A percentile compares a stretch with the other conserved stretches of the same genome.
These are phyloP conservation scores for Etheostoma nigrum DNA, from an alignment of 2,797 vertebrate genomes.

Conservation along the genomic window DNA sequence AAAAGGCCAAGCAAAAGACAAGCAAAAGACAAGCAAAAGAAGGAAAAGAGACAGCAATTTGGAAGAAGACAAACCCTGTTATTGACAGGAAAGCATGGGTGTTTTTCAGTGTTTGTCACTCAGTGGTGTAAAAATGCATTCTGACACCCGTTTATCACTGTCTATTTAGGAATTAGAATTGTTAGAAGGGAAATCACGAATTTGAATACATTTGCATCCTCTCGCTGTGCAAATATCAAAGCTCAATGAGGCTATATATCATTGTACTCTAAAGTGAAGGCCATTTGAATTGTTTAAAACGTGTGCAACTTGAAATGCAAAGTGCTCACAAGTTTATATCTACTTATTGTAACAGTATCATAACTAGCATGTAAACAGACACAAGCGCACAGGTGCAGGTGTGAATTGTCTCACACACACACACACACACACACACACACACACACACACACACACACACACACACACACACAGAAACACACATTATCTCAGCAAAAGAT, in stretches of 20 bases:
- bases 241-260: constrained; percentile 49
- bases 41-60: constrained; percentile 43
- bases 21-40: constrained; percentile 51
- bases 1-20: constrained; percentile 68
- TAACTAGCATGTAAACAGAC: constrained; percentile 30
- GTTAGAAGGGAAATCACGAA: constrained; percentile 44
- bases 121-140: constrained; percentile 44
- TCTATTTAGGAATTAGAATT: constrained; percentile 55
- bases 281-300: constrained; percentile 50
- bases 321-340: constrained; percentile 20
- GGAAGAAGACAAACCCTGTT: constrained; percentile 50
- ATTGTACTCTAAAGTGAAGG: constrained; percentile 43
- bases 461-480: constrained; percentile 33
- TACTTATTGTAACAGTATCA: constrained; percentile 23
- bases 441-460: constrained; percentile 23
- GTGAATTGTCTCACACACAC: constrained; percentile 28
- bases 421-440: constrained; percentile 31
- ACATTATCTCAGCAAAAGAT: constrained; percentile 50
- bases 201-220: constrained; percentile 65
- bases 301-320: constrained; percentile 20
- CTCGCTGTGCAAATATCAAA: constrained; percentile 42
- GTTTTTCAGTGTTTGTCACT: constrained; percentile 62
- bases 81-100: constrained; percentile 48
- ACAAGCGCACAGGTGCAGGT: constrained; percentile 29
- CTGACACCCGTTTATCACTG: constrained; percentile 58